A percentile compares a stretch with the other conserved stretches of the same genome.
phyloP scores from a whole-genome alignment of 1,140 invertebrate genomes.

The Caenorhabditis latens region DNA sequence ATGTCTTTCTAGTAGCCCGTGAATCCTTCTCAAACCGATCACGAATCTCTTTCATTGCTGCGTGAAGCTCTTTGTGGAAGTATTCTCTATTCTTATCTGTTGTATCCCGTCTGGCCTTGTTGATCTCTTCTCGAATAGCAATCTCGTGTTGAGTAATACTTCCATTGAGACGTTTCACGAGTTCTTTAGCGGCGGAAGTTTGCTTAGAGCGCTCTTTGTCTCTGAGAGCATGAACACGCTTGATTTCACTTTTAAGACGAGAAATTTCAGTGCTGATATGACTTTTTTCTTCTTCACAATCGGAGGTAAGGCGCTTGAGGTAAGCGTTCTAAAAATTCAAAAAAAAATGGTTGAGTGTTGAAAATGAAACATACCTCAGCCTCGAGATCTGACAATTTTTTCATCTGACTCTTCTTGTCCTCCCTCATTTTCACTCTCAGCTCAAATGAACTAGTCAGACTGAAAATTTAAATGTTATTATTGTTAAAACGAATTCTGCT shows the following conservation, averaged over 20 bases:
- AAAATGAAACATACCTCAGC: neutral
- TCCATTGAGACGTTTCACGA: slow-evolving; percentile 15
- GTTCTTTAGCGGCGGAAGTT: neutral
- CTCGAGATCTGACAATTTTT: neutral
- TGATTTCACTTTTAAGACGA: neutral
- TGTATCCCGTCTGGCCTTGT: neutral
- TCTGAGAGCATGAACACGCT: neutral
- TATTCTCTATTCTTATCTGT: slow-evolving; percentile 12
- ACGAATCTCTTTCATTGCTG: slow-evolving; percentile 11
- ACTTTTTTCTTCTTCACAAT: slow-evolving; percentile 16
- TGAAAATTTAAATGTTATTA: neutral
- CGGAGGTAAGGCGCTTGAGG: neutral
- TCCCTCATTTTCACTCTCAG: neutral
- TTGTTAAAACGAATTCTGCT: neutral
- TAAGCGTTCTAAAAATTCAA: neutral
- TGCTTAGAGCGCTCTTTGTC: neutral
- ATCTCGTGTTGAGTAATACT: slow-evolving; percentile 18
- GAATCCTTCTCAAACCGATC: slow-evolving; percentile 5
- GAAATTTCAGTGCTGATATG: neutral
- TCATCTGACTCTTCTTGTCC: slow-evolving; percentile 2
- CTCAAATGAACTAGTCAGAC: neutral
- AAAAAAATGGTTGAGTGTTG: no score
- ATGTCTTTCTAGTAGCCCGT: neutral
- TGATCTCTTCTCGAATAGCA: slow-evolving; percentile 19
- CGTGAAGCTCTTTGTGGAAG: slow-evolving; percentile 20